Evolutionary conservation across 2,888 invertebrate species (phyloP).

Genomic region (Drosophila helvetica): DNA sequence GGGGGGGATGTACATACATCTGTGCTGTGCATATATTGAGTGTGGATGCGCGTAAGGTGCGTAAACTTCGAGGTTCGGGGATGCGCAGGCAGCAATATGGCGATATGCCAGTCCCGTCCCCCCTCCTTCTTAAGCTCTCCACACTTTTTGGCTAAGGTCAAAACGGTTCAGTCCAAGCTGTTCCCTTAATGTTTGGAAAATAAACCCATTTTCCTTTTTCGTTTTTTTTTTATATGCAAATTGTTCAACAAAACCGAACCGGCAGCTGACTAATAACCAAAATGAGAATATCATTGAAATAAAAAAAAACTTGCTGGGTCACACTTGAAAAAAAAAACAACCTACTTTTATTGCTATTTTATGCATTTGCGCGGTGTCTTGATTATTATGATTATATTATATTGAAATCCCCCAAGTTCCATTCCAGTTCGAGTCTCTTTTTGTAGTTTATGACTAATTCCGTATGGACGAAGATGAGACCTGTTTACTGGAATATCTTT

Average conservation of each 20-base stretch:
- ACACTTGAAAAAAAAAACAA: conserved; percentile 23
- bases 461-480: conserved; percentile 31
- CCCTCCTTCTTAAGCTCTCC: conserved; percentile 16
- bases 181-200: conserved; percentile 8
- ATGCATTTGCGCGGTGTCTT: conserved; percentile 51
- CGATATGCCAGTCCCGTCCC: conserved; percentile 55
- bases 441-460: conserved; percentile 56
- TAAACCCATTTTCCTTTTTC: not conserved
- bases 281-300: conserved; percentile 29
- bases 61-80: conserved; percentile 27
- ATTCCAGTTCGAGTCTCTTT: conserved; percentile 13
- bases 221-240: conserved; percentile 40
- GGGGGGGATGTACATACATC: conserved; percentile 5
- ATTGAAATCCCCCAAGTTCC: conserved; percentile 32
- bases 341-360: conserved; percentile 66
- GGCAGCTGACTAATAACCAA: conserved; percentile 32
- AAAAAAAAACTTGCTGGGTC: conserved; percentile 46
- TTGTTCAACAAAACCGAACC: conserved; percentile 34
- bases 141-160: conserved; percentile 63
- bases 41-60: conserved; percentile 48
- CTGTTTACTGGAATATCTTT: conserved; percentile 25
- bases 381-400: conserved; percentile 25
- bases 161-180: conserved; percentile 44
- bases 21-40: conserved; percentile 7
- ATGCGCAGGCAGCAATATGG: conserved; percentile 70